These are phyloP conservation scores for Prunella fulvescens DNA, from an alignment of 2,113 vertebrate species.

Conservation along the genomic window DNA sequence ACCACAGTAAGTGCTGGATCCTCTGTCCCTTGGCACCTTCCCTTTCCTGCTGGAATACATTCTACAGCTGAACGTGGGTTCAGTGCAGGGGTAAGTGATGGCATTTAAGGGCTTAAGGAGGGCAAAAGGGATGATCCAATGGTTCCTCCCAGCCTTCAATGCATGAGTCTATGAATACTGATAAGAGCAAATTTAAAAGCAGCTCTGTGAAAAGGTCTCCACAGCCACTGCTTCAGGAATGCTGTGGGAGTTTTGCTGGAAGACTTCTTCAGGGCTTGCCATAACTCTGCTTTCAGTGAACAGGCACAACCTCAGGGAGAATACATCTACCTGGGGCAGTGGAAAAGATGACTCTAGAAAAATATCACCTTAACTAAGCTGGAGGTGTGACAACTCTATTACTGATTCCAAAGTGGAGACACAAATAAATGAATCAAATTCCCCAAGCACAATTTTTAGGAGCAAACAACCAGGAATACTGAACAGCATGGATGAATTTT, in stretches of 20 bases:
- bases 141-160: not conserved
- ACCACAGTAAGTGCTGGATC: not conserved
- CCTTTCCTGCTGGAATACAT: not conserved
- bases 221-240: not conserved
- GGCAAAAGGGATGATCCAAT: not conserved
- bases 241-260: not conserved
- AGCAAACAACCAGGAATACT: not conserved
- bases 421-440: not conserved
- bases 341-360: not conserved
- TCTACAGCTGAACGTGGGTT: not conserved
- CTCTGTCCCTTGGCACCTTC: not conserved
- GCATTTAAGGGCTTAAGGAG: not conserved
- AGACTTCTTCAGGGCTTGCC: not conserved
- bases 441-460: rapidly evolving
- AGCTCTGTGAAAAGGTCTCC: not conserved
- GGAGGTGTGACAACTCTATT: not conserved
- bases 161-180: slow-evolving; percentile 6
- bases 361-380: not conserved
- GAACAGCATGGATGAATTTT: not conserved
- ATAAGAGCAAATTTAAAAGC: not conserved
- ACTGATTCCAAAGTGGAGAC: not conserved
- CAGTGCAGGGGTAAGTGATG: not conserved
- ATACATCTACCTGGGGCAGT: rapidly evolving
- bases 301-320: not conserved
- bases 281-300: not conserved